Evolutionary conservation across 2,888 invertebrate species (phyloP), one percentile per base, ranked within the genome.

Genomic region (Syritta pipiens): DNA sequence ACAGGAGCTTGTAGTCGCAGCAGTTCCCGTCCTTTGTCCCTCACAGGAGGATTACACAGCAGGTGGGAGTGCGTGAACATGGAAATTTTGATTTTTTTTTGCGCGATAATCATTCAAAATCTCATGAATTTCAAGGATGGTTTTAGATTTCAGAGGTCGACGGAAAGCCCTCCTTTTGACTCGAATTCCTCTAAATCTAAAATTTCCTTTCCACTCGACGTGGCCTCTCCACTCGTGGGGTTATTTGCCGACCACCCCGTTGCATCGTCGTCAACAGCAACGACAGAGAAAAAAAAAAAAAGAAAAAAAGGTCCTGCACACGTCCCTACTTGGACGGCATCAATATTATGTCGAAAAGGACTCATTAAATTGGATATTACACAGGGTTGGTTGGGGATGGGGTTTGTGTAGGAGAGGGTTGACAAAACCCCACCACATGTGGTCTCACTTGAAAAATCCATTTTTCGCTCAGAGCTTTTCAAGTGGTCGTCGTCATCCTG

Each of bases 321-420:
- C 71, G 59, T 63, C 51, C n/a, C 71, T 51, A 65, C 65, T 72
- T 60, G 59, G 9, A 40, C 65, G 48, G 53, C 59, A 72, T 55
- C 63, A 72, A 72, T 77, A 77, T 72, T 53, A 65, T 65, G 59
- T 72, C 44, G 57, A 77, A 71, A 46, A 60, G 57, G 65, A 72
- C 53, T 71, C 72, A 77, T 71, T 77, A 65, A 71, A 77, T 71
- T 72, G 51, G 72, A 77, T 72, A 65, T 77, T 65, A 9, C 19
- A 49, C 42, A 40, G 19, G 48, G 10, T 12, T 4, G 48, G 26
- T 4, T 9, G 32, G 7, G 12, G 14, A 37, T 37, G 12, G 28
- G 4, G 12, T 28, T 30, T 1, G 17, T 22, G 40, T 62, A 55
- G n/a, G n/a, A n/a, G n/a, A n/a, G n/a, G n/a, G n/a, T n/a, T n/a